A percentile compares a stretch with the other conserved stretches of the same genome.
These are phyloP conservation scores for Romanomermis culicivorax DNA, from an alignment of 2,888 invertebrate species.

Conservation along the genomic window DNA sequence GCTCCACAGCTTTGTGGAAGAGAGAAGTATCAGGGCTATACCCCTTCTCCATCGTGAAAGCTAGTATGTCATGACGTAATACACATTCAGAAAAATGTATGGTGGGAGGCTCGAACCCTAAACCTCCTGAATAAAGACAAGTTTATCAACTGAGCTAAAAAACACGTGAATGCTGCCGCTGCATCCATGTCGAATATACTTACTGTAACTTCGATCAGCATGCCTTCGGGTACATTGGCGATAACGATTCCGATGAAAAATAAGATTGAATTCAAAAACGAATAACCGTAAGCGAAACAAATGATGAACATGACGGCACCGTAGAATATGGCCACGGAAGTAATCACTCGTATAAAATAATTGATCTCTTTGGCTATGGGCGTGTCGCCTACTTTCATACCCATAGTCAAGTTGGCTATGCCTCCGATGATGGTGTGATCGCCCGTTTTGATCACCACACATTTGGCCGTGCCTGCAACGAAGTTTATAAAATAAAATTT, in stretches of 20 bases:
- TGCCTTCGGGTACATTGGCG: conserved; percentile 74
- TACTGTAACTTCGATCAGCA: conserved; percentile 31
- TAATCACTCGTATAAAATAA: conserved; percentile 27
- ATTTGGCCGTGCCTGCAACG: conserved; percentile 34
- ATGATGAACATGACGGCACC: conserved; percentile 91
- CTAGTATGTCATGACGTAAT: too few species aligned
- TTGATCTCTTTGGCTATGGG: conserved; percentile 72
- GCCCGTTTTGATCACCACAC: conserved; percentile 44
- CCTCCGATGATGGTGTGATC: conserved; percentile 48
- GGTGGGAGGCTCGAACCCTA: too few species aligned
- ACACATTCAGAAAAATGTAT: too few species aligned
- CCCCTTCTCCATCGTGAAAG: too few species aligned
- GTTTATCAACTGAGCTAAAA: too few species aligned
- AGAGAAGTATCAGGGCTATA: too few species aligned
- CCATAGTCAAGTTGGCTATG: conserved; percentile 44
- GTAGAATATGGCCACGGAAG: conserved; percentile 34
- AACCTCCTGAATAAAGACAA: too few species aligned
- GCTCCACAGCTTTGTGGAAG: too few species aligned
- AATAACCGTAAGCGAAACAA: conserved; percentile 83
- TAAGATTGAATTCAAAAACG: conserved; percentile 93
- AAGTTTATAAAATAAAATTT: too few species aligned
- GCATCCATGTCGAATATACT: too few species aligned
- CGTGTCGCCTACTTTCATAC: conserved; percentile 73
- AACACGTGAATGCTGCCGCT: too few species aligned
- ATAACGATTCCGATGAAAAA: conserved; percentile 99